Percentiles rank a stretch among this genome's conserved stretches.
phyloP scores from a whole-genome alignment of 1,140 invertebrate genomes.

The Armadillidium nasatum region DNA sequence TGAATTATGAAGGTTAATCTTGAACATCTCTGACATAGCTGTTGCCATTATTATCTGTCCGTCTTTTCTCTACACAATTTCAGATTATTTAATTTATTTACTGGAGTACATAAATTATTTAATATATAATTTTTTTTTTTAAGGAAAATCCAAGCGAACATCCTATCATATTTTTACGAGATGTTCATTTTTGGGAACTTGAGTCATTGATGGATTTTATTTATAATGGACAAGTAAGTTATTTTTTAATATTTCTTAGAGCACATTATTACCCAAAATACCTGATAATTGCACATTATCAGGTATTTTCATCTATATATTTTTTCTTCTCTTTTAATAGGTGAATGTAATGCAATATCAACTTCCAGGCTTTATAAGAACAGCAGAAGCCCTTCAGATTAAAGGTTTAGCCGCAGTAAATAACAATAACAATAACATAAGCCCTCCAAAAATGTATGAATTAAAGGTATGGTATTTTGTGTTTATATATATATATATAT shows the following conservation, averaged over 20 bases:
- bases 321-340: slow-evolving; percentile 11
- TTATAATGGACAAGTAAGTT: slow-evolving; percentile 62
- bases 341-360: slow-evolving; percentile 48
- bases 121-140: too few relatives aligned
- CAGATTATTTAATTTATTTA: too few relatives aligned
- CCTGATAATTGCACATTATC: too few relatives aligned
- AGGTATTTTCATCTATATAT: not conserved
- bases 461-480: slow-evolving; percentile 26
- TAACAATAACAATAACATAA: slow-evolving; percentile 38
- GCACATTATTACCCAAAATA: too few relatives aligned
- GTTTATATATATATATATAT: too few relatives aligned
- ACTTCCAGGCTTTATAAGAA: slow-evolving; percentile 46
- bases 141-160: slow-evolving; percentile 47
- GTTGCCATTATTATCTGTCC: too few relatives aligned
- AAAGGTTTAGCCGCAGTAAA: slow-evolving; percentile 47
- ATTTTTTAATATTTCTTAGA: too few relatives aligned
- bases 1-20: too few relatives aligned
- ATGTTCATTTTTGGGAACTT: slow-evolving; percentile 68
- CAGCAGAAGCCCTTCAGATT: slow-evolving; percentile 47
- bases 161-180: slow-evolving; percentile 61
- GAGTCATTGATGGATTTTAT: slow-evolving; percentile 57
- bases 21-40: too few relatives aligned
- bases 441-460: slow-evolving; percentile 30
- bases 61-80: too few relatives aligned
- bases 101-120: too few relatives aligned